Evolutionary conservation across 1,140 invertebrate species (phyloP), one percentile per base, ranked within the genome.

Genomic region (Caenorhabditis briggsae): DNA sequence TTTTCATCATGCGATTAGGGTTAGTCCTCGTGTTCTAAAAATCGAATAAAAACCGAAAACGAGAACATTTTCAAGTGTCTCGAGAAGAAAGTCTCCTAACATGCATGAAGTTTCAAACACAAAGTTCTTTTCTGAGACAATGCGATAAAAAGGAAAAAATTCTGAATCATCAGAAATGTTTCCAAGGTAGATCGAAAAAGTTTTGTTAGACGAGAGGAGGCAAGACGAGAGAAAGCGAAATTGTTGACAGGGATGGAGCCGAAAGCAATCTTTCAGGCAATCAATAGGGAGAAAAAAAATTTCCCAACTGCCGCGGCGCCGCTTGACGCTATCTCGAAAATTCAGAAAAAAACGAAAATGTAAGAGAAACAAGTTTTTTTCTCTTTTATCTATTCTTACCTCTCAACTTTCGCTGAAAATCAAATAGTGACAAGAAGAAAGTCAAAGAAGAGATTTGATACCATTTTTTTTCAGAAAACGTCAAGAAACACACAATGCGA

Each of bases 221-320:
- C 11, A 11, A 46, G 41, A n/a, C 18, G 16, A n/a, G 14, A 41
- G 46, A 11, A 53, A 78, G 33, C 33, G 33, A 78, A 50, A 46
- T 23, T 78, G 43, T 50, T 78, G 33, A 50, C 43, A 50, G 5
- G n/a, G 43, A 78, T 78, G 46, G 70, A 50, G 70, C 43, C 50
- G n/a, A n/a, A 78, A 78, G 70, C 70, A 78, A 78, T 78, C 43
- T 33, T 65, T 78, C n/a, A 78, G 46, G 18, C 70, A 53, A 78
- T 78, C 70, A 53, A 78, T 78, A 53, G 23, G n/a, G 64, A 78
- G 9, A n/a, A 50, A 33, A 78, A 78, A 78, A 78, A 2, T 18
- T 46, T 23, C n/a, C 41, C 46, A 12, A 3, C n/a, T 11, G n/a
- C 14, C n/a, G 33, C 46, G 46, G 46, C 46, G 46, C 18, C 20